Percentiles rank a stretch among this genome's conserved stretches.
These are phyloP conservation scores for Cerceris rybyensis DNA, from an alignment of 2,888 invertebrate species.

Conservation along the genomic window DNA sequence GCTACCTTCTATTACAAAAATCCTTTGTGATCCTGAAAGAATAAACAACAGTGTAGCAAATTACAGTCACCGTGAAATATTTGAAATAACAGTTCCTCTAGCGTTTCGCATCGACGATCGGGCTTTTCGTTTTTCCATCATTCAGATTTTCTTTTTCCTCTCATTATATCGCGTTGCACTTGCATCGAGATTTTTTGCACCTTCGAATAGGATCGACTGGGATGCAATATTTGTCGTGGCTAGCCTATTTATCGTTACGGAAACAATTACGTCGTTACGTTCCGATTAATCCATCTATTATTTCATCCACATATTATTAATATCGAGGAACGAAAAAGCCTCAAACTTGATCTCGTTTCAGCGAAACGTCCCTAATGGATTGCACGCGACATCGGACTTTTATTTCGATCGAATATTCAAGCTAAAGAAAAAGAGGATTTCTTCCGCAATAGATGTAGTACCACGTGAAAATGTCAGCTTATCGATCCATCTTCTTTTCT, in stretches of 20 bases:
- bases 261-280: constrained; percentile 16
- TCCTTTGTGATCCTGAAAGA: neutral
- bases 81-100: constrained; percentile 13
- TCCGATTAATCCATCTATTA: constrained; percentile 41
- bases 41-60: constrained; percentile 7
- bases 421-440: too few species aligned
- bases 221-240: constrained; percentile 12
- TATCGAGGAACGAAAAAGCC: too few species aligned
- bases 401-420: too few species aligned
- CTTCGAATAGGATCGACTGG: constrained; percentile 19
- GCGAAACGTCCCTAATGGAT: too few species aligned
- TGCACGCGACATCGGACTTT: too few species aligned
- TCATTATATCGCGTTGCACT: constrained; percentile 32
- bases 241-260: neutral
- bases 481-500: too few species aligned
- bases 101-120: constrained; percentile 53
- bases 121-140: constrained; percentile 35
- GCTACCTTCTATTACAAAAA: too few species aligned
- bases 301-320: too few species aligned
- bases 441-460: too few species aligned
- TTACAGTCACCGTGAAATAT: neutral
- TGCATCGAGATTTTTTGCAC: constrained; percentile 4
- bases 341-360: too few species aligned
- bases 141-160: constrained; percentile 47
- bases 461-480: too few species aligned